These are phyloP conservation scores for Syngnathus rostellatus DNA, from an alignment of 2,797 vertebrate species.

Conservation along the genomic window DNA sequence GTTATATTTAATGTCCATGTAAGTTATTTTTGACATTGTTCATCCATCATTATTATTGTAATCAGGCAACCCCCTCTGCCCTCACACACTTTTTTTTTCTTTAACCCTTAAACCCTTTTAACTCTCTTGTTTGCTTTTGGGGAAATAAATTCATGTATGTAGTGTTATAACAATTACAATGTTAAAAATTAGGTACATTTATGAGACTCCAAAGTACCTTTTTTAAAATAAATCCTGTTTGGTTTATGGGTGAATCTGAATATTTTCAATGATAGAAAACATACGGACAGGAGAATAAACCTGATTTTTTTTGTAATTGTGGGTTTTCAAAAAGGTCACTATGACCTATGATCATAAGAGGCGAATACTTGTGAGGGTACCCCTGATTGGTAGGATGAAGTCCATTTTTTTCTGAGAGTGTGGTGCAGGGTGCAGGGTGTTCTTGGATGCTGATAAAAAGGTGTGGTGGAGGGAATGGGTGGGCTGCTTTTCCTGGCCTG, in stretches of 20 bases:
- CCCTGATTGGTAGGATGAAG: neutral
- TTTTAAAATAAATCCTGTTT: neutral
- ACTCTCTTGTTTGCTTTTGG: conserved; percentile 19
- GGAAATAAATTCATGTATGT: conserved; percentile 37
- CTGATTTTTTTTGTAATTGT: neutral
- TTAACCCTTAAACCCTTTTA: neutral
- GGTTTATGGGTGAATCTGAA: neutral
- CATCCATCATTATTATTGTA: conserved; percentile 58
- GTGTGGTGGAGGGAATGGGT: conserved; percentile 35
- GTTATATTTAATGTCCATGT: conserved; percentile 99
- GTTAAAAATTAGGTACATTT: conserved; percentile 2
- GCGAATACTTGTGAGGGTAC: neutral
- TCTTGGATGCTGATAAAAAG: conserved; percentile 33
- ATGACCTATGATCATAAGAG: neutral
- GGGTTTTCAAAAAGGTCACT: neutral
- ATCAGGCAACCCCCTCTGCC: neutral
- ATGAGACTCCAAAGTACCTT: neutral
- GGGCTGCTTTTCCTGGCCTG: conserved; percentile 62
- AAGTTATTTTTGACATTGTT: conserved; percentile 98
- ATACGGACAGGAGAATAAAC: neutral
- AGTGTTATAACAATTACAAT: conserved; percentile 28
- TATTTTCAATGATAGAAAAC: neutral
- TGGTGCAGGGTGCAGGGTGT: conserved; percentile 23
- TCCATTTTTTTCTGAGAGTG: neutral
- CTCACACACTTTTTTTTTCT: neutral